Percentiles rank a stretch among this genome's conserved stretches.
These are phyloP conservation scores for Andrena trimmerana DNA, from an alignment of 2,888 invertebrate genomes.

Conservation along the genomic window DNA sequence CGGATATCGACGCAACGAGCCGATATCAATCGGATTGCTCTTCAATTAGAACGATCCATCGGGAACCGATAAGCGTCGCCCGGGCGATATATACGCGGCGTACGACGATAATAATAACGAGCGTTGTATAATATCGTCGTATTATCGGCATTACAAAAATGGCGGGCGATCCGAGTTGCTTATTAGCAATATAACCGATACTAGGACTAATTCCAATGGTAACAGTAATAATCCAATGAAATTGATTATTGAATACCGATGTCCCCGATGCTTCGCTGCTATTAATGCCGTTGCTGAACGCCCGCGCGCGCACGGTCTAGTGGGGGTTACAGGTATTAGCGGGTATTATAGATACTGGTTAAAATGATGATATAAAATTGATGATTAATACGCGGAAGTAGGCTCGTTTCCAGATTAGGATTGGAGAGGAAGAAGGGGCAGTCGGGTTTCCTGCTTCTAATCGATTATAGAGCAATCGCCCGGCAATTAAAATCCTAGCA, in stretches of 20 bases:
- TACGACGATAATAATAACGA: conserved; percentile 22
- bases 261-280: conserved; percentile 23
- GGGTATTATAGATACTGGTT: conserved; percentile 39
- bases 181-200: conserved; percentile 38
- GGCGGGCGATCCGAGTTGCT: conserved; percentile 29
- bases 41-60: conserved; percentile 51
- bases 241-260: conserved; percentile 63
- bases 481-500: background rate
- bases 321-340: conserved; percentile 31
- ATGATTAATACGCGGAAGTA: conserved; percentile 40
- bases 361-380: conserved; percentile 51
- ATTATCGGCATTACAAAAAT: conserved; percentile 37
- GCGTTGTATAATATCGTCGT: conserved; percentile 30
- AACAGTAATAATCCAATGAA: conserved; percentile 61
- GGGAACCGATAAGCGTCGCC: conserved; percentile 45
- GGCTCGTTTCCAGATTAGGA: conserved; percentile 27
- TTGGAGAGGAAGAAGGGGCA: background rate
- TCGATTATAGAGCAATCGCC: background rate
- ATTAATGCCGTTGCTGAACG: conserved; percentile 43
- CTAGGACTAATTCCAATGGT: conserved; percentile 54
- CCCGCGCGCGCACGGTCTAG: background rate
- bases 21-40: conserved; percentile 48
- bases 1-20: conserved; percentile 19
- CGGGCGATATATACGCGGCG: background rate
- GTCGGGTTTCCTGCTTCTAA: background rate